A percentile compares a stretch with the other conserved stretches of the same genome.
phyloP scores from a whole-genome alignment of 2,113 vertebrate species.

The Sprattus sprattus region DNA sequence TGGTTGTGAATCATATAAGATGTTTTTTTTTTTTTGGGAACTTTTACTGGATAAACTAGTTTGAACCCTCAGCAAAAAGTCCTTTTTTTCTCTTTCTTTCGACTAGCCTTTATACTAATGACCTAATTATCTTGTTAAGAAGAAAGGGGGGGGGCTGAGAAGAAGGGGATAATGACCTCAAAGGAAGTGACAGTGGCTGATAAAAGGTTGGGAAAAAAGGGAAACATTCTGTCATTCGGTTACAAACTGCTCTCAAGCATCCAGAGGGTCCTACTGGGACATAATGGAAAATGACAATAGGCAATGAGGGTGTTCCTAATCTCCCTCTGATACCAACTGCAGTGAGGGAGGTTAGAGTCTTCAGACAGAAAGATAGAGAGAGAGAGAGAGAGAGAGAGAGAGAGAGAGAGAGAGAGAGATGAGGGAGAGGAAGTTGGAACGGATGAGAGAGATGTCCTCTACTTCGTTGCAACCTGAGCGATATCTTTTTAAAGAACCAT shows the following conservation, averaged over 20 bases:
- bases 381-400: conserved; percentile 26
- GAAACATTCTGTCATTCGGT: conserved; percentile 45
- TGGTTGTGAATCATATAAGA: background rate
- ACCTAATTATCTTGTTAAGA: conserved; percentile 44
- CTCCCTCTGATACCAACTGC: conserved; percentile 32
- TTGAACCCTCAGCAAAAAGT: background rate
- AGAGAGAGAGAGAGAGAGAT: conserved; percentile 9
- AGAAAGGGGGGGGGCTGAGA: conserved; percentile 22
- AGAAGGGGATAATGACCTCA: conserved; percentile 47
- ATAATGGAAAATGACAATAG: conserved; percentile 42
- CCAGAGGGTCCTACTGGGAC: conserved; percentile 36
- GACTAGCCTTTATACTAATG: conserved; percentile 32
- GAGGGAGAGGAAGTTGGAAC: background rate
- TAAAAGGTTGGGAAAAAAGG: conserved; percentile 46
- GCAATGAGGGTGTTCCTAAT: conserved; percentile 50
- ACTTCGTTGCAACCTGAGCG: background rate
- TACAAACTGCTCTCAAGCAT: conserved; percentile 42
- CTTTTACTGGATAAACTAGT: background rate
- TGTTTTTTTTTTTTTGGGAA: background rate
- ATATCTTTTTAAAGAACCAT: background rate
- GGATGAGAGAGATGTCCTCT: background rate
- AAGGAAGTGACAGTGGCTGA: conserved; percentile 57
- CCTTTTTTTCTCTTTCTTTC: conserved; percentile 12
- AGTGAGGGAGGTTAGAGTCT: conserved; percentile 34
- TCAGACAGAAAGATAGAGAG: conserved; percentile 1